Percentiles rank a stretch among this genome's conserved stretches.
Evolutionary conservation across 2,113 vertebrate species (phyloP).

Genomic region (Erythrolamprus reginae): DNA sequence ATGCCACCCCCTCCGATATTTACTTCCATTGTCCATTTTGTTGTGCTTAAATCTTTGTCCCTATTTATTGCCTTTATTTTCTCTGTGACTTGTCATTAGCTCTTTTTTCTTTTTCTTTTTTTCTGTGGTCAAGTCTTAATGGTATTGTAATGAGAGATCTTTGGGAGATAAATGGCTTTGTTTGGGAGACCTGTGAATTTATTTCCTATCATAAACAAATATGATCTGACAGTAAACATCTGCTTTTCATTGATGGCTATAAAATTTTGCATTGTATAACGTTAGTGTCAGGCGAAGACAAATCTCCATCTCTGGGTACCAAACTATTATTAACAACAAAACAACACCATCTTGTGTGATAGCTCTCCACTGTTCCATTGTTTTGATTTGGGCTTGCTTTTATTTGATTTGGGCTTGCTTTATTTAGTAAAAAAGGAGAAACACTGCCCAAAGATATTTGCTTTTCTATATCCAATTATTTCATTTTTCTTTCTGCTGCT

Average conservation of each 20-base stretch:
- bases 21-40: neutral
- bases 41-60: neutral
- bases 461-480: constrained; percentile 26
- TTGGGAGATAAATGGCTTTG: neutral
- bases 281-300: neutral
- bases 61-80: neutral
- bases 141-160: neutral
- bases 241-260: neutral
- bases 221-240: neutral
- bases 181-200: neutral
- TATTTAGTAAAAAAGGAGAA: neutral
- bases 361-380: neutral
- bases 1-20: too few species aligned
- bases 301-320: neutral
- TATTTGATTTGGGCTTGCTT: neutral
- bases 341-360: neutral
- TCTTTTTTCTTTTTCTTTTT: too few species aligned
- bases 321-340: neutral
- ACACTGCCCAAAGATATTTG: neutral
- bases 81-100: neutral
- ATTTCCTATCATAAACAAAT: neutral
- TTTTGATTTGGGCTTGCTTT: neutral
- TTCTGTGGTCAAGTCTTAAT: neutral
- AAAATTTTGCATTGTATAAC: neutral
- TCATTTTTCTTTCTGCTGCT: neutral